phyloP scores from a whole-genome alignment of 2,888 invertebrate species.

The Calliphora vomitoria region DNA sequence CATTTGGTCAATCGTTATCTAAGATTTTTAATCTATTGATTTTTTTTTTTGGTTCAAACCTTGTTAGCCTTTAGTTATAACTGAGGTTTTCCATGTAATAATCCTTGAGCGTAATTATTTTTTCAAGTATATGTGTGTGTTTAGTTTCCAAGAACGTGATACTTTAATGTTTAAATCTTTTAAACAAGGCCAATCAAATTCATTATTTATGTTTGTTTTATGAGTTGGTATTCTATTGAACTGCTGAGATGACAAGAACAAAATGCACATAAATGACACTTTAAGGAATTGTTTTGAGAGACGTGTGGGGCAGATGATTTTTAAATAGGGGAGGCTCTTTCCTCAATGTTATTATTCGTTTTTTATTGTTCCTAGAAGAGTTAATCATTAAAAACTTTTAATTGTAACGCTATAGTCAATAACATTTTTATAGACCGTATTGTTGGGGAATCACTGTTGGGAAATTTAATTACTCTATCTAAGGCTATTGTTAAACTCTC shows the following conservation, averaged over 20 bases:
- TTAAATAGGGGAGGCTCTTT: not conserved
- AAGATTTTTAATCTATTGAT: constrained; percentile 34
- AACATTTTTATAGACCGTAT: not conserved
- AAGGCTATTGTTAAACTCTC: too few relatives aligned
- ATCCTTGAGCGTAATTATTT: constrained; percentile 33
- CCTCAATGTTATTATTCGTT: not conserved
- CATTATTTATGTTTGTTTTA: constrained; percentile 4
- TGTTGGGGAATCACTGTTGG: too few relatives aligned
- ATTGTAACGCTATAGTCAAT: not conserved
- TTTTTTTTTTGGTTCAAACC: not conserved
- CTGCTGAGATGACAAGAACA: not conserved
- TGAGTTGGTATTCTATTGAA: not conserved
- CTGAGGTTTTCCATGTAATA: constrained; percentile 35
- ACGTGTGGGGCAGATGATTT: constrained; percentile 11
- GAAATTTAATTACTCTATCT: too few relatives aligned
- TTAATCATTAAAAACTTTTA: not conserved
- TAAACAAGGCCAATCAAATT: constrained; percentile 37
- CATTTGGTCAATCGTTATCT: constrained; percentile 51
- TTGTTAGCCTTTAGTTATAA: constrained; percentile 8
- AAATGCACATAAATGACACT: constrained; percentile 18
- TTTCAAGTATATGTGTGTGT: not conserved
- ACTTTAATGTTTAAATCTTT: not conserved
- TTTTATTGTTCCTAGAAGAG: not conserved
- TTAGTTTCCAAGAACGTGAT: constrained; percentile 49
- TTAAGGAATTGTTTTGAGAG: constrained; percentile 1